A percentile compares a stretch with the other conserved stretches of the same genome.
Conservation (phyloP, 2,888 invertebrate genomes). For the Aricia artaxerxes region DNA sequence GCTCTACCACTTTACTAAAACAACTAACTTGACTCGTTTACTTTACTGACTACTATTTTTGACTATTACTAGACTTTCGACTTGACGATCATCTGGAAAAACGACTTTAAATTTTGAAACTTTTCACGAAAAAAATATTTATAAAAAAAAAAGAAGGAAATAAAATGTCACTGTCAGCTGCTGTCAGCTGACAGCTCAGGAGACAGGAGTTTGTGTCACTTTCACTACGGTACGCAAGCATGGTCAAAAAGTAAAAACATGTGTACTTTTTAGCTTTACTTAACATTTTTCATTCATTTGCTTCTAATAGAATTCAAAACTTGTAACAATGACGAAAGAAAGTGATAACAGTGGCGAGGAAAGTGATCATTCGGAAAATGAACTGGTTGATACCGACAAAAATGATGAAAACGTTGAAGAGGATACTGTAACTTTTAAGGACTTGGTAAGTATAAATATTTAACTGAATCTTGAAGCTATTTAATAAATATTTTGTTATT, state of each 20-base stretch:
- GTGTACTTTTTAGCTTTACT: constrained; percentile 17
- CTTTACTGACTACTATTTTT: no score
- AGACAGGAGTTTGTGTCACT: no score
- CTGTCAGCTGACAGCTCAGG: no score
- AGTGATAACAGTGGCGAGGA: constrained; percentile 50
- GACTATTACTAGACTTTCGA: no score
- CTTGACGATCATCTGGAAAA: no score
- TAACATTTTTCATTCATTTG: neutral
- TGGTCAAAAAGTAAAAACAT: constrained; percentile 29
- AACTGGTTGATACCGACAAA: constrained; percentile 46
- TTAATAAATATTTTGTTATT: neutral
- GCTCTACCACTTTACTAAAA: no score
- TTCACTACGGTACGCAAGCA: neutral
- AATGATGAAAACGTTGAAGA: constrained; percentile 50
- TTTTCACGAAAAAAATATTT: no score
- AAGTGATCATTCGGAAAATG: constrained; percentile 48
- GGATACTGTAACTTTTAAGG: constrained; percentile 70
- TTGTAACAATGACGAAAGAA: constrained; percentile 56
- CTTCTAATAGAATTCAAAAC: constrained; percentile 36
- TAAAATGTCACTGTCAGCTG: no score
- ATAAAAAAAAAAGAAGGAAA: no score
- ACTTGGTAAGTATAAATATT: constrained; percentile 56
- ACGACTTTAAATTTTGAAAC: no score
- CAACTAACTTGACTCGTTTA: no score
- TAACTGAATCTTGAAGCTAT: neutral